These are phyloP conservation scores for Pseudococcus longispinus DNA, from an alignment of 2,888 invertebrate species.

Conservation along the genomic window DNA sequence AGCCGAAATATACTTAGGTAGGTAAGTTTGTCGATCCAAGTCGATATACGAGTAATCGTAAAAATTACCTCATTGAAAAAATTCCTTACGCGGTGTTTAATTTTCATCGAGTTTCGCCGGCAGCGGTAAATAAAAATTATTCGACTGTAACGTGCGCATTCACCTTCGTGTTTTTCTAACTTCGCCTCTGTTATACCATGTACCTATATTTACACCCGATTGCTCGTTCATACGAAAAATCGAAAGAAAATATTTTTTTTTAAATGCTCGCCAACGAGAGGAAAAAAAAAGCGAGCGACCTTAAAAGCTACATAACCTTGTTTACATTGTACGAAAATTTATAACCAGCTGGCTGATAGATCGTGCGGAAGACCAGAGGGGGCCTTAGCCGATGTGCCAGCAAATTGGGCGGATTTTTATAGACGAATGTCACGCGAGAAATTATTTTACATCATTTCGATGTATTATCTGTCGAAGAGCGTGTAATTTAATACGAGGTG, in stretches of 20 bases:
- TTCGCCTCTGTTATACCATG: background rate
- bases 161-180: slow-evolving; percentile 12
- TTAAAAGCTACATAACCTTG: background rate
- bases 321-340: background rate
- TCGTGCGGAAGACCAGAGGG: background rate
- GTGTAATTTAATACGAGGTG: background rate
- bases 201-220: slow-evolving; percentile 10
- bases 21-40: background rate
- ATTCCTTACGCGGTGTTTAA: background rate
- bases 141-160: slow-evolving; percentile 19
- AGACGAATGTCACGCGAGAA: background rate
- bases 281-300: background rate
- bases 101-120: background rate
- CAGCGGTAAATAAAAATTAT: slow-evolving; percentile 30
- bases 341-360: background rate
- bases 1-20: background rate
- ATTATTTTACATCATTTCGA: background rate
- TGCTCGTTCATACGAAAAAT: slow-evolving; percentile 34
- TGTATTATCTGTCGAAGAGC: background rate
- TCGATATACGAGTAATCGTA: background rate
- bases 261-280: background rate
- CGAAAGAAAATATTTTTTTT: slow-evolving; percentile 16
- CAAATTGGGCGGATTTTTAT: background rate
- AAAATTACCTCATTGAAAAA: slow-evolving; percentile 25
- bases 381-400: background rate